phyloP scores from a whole-genome alignment of 2,113 vertebrate species.

The Ancistrus triradiatus region DNA sequence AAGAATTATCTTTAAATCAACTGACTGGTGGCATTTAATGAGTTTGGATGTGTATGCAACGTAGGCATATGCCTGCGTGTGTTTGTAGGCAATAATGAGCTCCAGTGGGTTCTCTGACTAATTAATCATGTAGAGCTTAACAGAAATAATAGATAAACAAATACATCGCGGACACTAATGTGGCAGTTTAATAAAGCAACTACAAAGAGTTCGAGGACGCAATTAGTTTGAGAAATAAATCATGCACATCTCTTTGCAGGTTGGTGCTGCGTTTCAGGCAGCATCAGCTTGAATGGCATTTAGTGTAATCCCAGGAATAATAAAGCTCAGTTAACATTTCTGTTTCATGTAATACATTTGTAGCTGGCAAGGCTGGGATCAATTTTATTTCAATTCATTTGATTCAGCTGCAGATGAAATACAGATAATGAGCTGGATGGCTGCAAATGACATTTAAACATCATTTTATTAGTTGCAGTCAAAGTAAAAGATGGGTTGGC shows the following conservation, averaged over 20 bases:
- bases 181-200: neutral
- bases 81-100: slow-evolving; percentile 10
- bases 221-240: slow-evolving; percentile 14
- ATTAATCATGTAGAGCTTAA: no score
- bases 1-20: slow-evolving; percentile 28
- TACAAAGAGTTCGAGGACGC: neutral
- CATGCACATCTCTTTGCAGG: slow-evolving; percentile 3
- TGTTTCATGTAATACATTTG: slow-evolving; percentile 9
- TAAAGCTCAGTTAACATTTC: neutral
- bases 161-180: slow-evolving; percentile 18
- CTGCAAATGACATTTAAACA: neutral
- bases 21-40: slow-evolving; percentile 26
- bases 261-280: no score
- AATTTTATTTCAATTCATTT: slow-evolving; percentile 10
- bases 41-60: slow-evolving; percentile 32
- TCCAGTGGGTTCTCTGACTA: no score
- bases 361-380: neutral
- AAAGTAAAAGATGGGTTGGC: no score
- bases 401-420: neutral
- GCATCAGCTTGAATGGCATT: slow-evolving; percentile 4
- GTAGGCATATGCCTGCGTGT: neutral
- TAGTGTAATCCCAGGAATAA: neutral
- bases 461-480: no score
- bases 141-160: slow-evolving; percentile 18
- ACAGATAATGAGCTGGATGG: neutral